Evolutionary conservation across 2,888 invertebrate species (phyloP).

Genomic region (Maniola hyperantus): DNA sequence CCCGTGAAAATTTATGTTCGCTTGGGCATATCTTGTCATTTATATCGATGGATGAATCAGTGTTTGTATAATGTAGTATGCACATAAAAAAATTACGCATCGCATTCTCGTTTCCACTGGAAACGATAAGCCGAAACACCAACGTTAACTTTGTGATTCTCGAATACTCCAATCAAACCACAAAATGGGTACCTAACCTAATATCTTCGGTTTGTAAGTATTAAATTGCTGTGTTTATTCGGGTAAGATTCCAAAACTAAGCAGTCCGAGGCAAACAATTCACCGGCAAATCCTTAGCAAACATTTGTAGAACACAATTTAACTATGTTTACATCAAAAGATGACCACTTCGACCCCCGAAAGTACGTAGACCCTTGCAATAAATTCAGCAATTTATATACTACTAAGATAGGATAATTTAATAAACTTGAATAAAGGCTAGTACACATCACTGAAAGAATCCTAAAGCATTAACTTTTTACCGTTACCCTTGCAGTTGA

Average conservation of each 20-base stretch:
- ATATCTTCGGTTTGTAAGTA: background rate
- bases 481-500: background rate
- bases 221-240: conserved; percentile 4
- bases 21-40: no score
- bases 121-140: background rate
- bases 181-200: background rate
- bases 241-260: conserved; percentile 15
- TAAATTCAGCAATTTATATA: conserved; percentile 65
- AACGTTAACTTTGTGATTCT: background rate
- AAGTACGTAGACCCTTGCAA: conserved; percentile 44
- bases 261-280: conserved; percentile 19
- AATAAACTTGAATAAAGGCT: conserved; percentile 55
- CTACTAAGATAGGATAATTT: conserved; percentile 59
- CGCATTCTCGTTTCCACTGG: background rate
- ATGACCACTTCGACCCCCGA: conserved; percentile 45
- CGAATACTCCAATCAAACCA: conserved; percentile 2
- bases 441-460: background rate
- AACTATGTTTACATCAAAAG: conserved; percentile 39
- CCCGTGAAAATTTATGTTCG: no score
- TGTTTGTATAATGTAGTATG: no score
- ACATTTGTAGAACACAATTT: conserved; percentile 20
- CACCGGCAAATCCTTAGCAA: conserved; percentile 17
- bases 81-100: background rate
- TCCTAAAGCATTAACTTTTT: background rate
- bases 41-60: no score